A percentile compares a stretch with the other conserved stretches of the same genome.
Conservation (phyloP, 1,140 invertebrate species). For the Solenopsis invicta region DNA sequence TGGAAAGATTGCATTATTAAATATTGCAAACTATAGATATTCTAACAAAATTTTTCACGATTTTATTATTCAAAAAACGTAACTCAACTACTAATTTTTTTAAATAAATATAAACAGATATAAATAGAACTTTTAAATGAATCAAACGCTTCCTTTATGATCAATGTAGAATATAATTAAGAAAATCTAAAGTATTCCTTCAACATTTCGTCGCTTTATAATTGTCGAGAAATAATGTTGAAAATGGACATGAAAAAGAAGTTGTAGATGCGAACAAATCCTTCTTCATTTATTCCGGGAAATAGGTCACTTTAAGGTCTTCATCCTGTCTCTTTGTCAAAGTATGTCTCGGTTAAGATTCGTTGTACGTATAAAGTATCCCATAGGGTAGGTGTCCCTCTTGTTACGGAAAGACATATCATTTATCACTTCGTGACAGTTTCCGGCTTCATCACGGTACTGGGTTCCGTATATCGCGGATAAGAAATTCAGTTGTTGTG, state of each 20-base stretch:
- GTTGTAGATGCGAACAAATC: neutral
- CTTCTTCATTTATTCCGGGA: neutral
- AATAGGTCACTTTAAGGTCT: neutral
- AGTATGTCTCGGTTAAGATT: slow-evolving; percentile 1
- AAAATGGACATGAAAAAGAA: slow-evolving; percentile 2
- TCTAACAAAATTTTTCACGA: too few relatives aligned
- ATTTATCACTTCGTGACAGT: slow-evolving; percentile 17
- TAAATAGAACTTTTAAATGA: neutral
- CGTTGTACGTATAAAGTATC: slow-evolving; percentile 4
- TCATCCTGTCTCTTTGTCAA: neutral
- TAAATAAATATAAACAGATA: neutral
- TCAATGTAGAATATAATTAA: neutral
- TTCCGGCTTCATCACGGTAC: neutral
- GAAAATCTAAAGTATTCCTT: neutral
- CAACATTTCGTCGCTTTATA: neutral
- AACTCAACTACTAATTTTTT: neutral
- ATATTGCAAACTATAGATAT: too few relatives aligned
- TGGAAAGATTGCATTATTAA: too few relatives aligned
- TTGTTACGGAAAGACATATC: slow-evolving; percentile 2
- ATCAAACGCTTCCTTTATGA: neutral
- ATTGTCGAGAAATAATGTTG: slow-evolving; percentile 4
- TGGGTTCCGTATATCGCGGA: neutral
- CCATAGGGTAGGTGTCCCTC: neutral
- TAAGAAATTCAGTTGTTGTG: neutral
- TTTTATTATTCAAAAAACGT: too few relatives aligned